Conservation (phyloP, 2,113 vertebrate species). For the Lichenostomus cassidix region DNA sequence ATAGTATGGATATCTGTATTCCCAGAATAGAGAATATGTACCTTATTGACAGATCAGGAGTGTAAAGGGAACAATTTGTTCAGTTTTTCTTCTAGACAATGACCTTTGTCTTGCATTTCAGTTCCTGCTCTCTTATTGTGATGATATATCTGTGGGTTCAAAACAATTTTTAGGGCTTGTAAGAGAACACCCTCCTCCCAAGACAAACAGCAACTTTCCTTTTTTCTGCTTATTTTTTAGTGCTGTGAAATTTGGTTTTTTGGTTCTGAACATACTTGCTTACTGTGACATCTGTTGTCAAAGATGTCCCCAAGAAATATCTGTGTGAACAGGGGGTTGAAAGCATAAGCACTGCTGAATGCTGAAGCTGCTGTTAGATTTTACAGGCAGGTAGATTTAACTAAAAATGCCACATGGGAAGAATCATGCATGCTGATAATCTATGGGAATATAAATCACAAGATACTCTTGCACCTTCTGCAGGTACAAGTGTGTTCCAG, state of each 20-base stretch:
- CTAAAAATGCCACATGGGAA: background rate
- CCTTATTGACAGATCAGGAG: background rate
- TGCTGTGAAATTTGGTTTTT: fast-evolving
- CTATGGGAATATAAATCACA: background rate
- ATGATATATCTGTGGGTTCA: fast-evolving
- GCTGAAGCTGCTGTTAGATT: background rate
- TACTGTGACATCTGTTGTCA: background rate
- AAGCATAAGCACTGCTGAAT: background rate
- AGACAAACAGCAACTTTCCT: background rate
- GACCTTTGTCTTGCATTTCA: background rate
- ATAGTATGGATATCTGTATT: background rate
- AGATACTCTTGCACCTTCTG: background rate
- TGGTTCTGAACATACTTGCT: background rate
- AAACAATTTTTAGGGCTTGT: background rate
- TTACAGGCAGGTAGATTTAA: background rate
- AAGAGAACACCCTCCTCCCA: background rate
- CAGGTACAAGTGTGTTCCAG: background rate
- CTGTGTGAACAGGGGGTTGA: background rate
- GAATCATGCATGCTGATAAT: background rate
- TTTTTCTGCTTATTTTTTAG: background rate
- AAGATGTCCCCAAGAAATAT: background rate
- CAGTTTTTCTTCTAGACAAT: background rate
- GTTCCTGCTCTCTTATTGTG: background rate
- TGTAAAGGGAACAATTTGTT: fast-evolving
- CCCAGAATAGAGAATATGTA: background rate